These are phyloP conservation scores for Diceros bicornis DNA, from an alignment of 2,797 vertebrate genomes.

Conservation along the genomic window DNA sequence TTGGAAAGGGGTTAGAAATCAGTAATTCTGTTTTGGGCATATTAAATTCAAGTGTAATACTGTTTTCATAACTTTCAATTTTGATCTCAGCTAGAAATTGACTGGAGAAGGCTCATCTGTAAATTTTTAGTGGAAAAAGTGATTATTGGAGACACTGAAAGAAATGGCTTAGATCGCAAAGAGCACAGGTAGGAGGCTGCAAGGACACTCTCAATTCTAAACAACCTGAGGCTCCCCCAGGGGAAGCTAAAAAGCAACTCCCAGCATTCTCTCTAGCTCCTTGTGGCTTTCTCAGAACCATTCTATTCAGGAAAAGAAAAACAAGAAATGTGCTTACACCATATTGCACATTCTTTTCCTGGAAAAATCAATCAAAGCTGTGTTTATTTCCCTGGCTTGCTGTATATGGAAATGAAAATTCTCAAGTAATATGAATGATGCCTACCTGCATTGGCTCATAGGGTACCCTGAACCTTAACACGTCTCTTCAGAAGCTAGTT, in stretches of 20 bases:
- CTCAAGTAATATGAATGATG: background rate
- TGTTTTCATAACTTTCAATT: constrained; percentile 59
- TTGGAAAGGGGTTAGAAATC: constrained; percentile 49
- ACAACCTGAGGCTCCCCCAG: background rate
- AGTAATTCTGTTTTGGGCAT: constrained; percentile 40
- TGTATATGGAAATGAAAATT: constrained; percentile 61
- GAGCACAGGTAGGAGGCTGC: background rate
- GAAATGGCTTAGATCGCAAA: constrained; percentile 40
- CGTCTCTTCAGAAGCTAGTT: background rate
- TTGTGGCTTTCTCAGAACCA: constrained; percentile 3
- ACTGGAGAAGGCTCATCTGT: constrained; percentile 41
- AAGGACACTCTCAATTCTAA: background rate
- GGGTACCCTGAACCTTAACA: background rate
- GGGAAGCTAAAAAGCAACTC: background rate
- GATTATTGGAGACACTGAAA: constrained; percentile 42
- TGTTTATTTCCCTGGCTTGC: constrained; percentile 50
- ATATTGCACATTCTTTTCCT: constrained; percentile 68
- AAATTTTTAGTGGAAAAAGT: constrained; percentile 64
- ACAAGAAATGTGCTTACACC: background rate
- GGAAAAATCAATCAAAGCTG: constrained; percentile 52
- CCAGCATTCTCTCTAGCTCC: background rate
- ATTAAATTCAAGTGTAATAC: constrained; percentile 60
- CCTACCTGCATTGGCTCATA: background rate
- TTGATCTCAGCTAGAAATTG: constrained; percentile 62
- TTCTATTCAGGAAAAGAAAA: constrained; percentile 37